These are phyloP conservation scores for Agelastica alni DNA, from an alignment of 2,888 invertebrate genomes.

Conservation along the genomic window DNA sequence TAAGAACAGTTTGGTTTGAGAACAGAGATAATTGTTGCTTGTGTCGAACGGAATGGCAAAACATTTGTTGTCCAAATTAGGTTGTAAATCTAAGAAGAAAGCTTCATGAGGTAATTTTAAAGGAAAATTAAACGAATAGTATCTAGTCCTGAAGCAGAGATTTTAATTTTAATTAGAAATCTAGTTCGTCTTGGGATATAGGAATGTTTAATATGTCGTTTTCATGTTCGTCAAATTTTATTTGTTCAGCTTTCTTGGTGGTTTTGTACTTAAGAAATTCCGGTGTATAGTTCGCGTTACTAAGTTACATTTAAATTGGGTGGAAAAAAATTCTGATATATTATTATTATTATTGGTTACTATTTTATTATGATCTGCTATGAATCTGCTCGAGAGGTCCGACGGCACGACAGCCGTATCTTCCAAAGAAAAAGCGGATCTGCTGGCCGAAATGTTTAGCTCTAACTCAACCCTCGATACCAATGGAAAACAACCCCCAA, in stretches of 20 bases:
- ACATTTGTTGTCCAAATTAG: too few relatives aligned
- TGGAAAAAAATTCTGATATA: neutral
- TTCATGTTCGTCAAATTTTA: neutral
- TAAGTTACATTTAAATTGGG: neutral
- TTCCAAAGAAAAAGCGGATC: too few relatives aligned
- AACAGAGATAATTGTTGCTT: too few relatives aligned
- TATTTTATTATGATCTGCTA: neutral
- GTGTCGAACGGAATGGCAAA: too few relatives aligned
- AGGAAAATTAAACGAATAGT: conserved; percentile 11
- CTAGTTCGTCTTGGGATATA: neutral
- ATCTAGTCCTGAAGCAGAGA: conserved; percentile 10
- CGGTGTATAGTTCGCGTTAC: neutral
- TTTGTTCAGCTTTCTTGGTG: neutral
- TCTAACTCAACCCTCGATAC: too few relatives aligned
- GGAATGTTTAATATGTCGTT: neutral
- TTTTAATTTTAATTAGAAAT: neutral
- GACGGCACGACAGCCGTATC: too few relatives aligned
- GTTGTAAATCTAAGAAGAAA: too few relatives aligned
- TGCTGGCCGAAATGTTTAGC: too few relatives aligned
- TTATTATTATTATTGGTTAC: neutral
- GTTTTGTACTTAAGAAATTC: neutral
- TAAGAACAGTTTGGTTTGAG: too few relatives aligned
- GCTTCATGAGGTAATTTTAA: too few relatives aligned
- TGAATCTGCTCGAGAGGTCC: too few relatives aligned
- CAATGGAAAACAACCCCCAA: too few relatives aligned